Conservation (phyloP, 92 coral and sea anemone species). For the Epizoanthus scotinus region DNA sequence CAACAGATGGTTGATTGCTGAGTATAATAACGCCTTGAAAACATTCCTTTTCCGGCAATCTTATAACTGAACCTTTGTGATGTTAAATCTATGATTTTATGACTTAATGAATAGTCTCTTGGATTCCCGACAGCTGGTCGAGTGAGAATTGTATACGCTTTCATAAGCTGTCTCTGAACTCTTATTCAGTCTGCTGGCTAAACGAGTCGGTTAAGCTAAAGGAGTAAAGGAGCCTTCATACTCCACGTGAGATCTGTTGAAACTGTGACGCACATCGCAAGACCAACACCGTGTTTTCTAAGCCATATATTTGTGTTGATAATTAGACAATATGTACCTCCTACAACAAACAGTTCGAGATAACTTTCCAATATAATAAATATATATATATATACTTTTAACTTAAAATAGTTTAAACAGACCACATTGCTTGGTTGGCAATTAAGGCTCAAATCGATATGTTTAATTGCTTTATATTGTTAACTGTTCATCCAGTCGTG, state of each 20-base stretch:
- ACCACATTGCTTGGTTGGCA: not conserved
- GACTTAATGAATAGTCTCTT: not conserved
- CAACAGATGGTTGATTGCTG: slow-evolving; percentile 13
- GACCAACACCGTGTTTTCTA: not conserved
- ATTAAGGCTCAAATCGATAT: not conserved
- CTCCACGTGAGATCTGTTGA: not conserved
- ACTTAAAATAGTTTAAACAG: slow-evolving; percentile 12
- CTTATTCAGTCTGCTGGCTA: not conserved
- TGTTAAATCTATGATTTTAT: slow-evolving; percentile 4
- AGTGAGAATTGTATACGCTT: not conserved
- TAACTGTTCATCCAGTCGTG: no score
- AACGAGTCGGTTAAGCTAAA: no score
- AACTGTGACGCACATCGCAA: not conserved
- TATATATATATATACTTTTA: not conserved
- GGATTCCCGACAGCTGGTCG: not conserved
- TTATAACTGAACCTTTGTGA: not conserved
- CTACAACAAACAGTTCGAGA: not conserved
- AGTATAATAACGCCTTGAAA: slow-evolving; percentile 7
- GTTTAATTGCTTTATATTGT: not conserved
- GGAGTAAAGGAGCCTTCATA: no score
- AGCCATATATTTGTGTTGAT: not conserved
- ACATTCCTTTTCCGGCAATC: slow-evolving; percentile 25
- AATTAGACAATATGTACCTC: not conserved
- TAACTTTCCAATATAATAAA: not conserved
- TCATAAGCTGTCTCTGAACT: not conserved